A percentile compares a stretch with the other conserved stretches of the same genome.
These are phyloP conservation scores for Papilio xuthus DNA, from an alignment of 1,140 invertebrate genomes.

Conservation along the genomic window DNA sequence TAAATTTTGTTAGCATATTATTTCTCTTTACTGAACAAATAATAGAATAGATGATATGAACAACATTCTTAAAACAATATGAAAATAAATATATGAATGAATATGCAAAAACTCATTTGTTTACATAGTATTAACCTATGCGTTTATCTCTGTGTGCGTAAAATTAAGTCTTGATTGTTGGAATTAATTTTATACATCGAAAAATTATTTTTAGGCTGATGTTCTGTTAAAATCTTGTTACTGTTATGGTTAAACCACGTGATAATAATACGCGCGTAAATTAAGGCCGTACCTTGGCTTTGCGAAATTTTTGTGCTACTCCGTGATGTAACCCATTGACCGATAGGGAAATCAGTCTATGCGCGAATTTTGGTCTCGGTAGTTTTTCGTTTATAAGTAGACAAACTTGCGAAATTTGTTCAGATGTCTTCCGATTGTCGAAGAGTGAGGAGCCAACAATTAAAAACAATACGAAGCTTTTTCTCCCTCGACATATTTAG, in stretches of 20 bases:
- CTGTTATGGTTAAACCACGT: neutral
- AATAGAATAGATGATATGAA: constrained; percentile 41
- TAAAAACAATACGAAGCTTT: neutral
- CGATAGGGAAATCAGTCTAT: constrained; percentile 31
- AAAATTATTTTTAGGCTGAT: neutral
- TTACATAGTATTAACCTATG: constrained; percentile 25
- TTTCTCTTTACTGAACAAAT: constrained; percentile 30
- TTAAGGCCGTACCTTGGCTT: constrained; percentile 25
- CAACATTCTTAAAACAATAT: constrained; percentile 44
- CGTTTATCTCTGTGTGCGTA: constrained; percentile 3
- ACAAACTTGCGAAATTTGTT: constrained; percentile 31
- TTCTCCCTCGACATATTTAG: constrained; percentile 11
- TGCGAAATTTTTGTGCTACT: neutral
- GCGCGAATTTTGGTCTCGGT: constrained; percentile 23
- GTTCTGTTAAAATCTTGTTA: neutral
- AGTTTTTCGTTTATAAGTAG: constrained; percentile 36
- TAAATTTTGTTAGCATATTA: neutral
- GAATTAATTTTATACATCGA: neutral
- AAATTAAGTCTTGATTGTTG: neutral
- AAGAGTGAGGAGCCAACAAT: constrained; percentile 22
- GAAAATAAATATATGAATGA: constrained; percentile 48
- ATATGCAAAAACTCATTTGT: constrained; percentile 45
- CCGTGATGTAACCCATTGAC: constrained; percentile 29
- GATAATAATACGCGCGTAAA: constrained; percentile 11
- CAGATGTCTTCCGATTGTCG: constrained; percentile 34